phyloP scores from a whole-genome alignment of 2,888 invertebrate genomes.

The Lasioglossum figueresi region DNA sequence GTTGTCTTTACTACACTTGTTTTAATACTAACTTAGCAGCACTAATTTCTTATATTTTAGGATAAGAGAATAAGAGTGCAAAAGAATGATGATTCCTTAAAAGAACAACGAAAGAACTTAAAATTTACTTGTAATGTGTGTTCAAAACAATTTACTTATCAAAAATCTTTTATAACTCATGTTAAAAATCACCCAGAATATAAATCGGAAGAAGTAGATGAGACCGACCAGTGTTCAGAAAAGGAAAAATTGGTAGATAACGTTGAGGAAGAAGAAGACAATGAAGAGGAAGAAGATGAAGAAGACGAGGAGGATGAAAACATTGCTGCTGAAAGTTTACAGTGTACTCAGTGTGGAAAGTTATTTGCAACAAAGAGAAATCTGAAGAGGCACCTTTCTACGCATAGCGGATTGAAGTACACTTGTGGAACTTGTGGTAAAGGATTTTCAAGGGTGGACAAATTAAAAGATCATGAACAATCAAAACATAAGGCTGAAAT shows the following conservation, averaged over 20 bases:
- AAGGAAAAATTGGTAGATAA: conserved; percentile 50
- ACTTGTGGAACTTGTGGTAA: conserved; percentile 78
- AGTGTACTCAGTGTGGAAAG: conserved; percentile 80
- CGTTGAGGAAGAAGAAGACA: conserved; percentile 62
- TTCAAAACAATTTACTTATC: conserved; percentile 77
- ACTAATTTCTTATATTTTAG: conserved; percentile 22
- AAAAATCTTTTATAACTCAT: conserved; percentile 78
- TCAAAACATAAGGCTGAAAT: conserved; percentile 78
- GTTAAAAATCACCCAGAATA: conserved; percentile 77
- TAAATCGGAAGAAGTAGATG: conserved; percentile 50
- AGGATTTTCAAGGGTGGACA: conserved; percentile 79
- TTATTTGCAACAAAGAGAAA: conserved; percentile 79
- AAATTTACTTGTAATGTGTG: conserved; percentile 78
- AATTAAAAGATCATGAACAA: conserved; percentile 80
- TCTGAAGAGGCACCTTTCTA: conserved; percentile 79
- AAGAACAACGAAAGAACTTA: conserved; percentile 63
- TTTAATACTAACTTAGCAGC: background rate
- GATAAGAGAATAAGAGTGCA: conserved; percentile 44
- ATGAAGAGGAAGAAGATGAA: conserved; percentile 69
- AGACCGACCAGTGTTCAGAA: conserved; percentile 33
- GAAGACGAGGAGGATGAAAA: conserved; percentile 69
- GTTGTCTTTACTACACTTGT: background rate
- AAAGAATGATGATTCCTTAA: conserved; percentile 43
- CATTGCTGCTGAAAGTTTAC: conserved; percentile 74
- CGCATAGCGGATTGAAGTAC: conserved; percentile 79